Base-by-base conservation (phyloP, 2,113 vertebrate species). In the Solea senegalensis region DNA sequence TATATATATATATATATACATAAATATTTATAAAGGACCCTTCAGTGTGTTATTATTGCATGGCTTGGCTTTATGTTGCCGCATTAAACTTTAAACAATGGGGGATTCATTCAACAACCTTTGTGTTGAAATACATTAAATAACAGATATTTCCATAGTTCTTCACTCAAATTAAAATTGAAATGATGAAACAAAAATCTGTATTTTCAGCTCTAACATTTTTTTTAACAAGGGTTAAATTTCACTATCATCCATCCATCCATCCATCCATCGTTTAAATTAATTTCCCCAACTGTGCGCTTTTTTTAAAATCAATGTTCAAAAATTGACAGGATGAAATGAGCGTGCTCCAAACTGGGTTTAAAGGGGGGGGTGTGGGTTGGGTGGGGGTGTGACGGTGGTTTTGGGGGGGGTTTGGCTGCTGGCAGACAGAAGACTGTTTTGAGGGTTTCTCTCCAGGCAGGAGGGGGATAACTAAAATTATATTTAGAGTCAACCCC, bases 401-500 rank as follows among this genome's bases (percentile, higher is more conserved):
- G 45, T 21, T 21, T 21, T 21, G 50, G 13, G 28, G 2, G 15
- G 54, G 14, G 49, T 40, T 6, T 11, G 4, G 0, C 50, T 59
- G 55, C 45, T 10, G 48, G 15, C 4, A 46, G 61, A 70, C 52
- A 41, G 34, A 34, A 34, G 34, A 34, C 34, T 34, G 45, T 48
- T 13, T 48, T 48, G 11, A 48, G 56, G 49, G 9, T 48, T 56
- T 53, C 56, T 76, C 48, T 72, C 48, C 50, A 72, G 27, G 43
- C 49, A 13, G 60, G 69, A 21, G 61, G 13, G 49, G 45, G 73
- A 12, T 75, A 49, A 61, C 72, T 57, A 28, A 74, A 86, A 76
- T 78, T 51, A 77, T 57, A 57, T 53, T 61, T 53, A 1, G 45
- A 69, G 72, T 81, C 54, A 54, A 49, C 27, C 51, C 72, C 54